Evolutionary conservation across 1,140 invertebrate species (phyloP), one percentile per base, ranked within the genome.

Genomic region (Nylanderia fulva): DNA sequence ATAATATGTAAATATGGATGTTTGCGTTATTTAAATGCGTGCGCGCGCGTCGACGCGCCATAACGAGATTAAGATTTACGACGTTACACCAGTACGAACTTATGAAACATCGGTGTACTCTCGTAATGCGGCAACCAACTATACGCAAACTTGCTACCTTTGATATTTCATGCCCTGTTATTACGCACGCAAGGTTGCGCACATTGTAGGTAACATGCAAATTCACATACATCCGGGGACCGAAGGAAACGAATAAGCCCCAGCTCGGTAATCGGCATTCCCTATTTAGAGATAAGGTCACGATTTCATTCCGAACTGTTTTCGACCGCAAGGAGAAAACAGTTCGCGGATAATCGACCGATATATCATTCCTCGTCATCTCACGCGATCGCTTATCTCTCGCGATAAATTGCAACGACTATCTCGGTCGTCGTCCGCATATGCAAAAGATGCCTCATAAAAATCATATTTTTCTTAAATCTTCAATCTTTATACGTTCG

Each of bases 11-110:
- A 69, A 71, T 71, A 80, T 24, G 21, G 24, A 80, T 63, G 77
- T 71, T 80, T 42, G 48, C 77, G 64, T 58, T 82, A 82, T 82
- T 71, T 58, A 82, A 82, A 82, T 82, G 52, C 52, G 52, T 29
- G 18, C 52, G 77, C 24, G 64, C n/a, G 29, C 24, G 42, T 15
- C 42, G 54, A 33, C 33, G 33, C 27, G 24, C 48, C 36, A 54
- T 72, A 82, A 82, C 77, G 33, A 72, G 77, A 82, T 82, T 82
- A 82, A 82, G 77, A 82, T 82, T 82, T 82, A 82, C 77, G 77
- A 58, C 77, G 66, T 82, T 72, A 82, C 77, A 72, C 77, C 77
- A 36, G 66, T 82, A 82, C 66, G 54, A 82, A 82, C 77, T 82
- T 82, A 82, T 72, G 77, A 82, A 82, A 82, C 66, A 82, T 82